Evolutionary conservation across 2,113 vertebrate species (phyloP), one percentile per base, ranked within the genome.

Genomic region (Leptosomus discolor): DNA sequence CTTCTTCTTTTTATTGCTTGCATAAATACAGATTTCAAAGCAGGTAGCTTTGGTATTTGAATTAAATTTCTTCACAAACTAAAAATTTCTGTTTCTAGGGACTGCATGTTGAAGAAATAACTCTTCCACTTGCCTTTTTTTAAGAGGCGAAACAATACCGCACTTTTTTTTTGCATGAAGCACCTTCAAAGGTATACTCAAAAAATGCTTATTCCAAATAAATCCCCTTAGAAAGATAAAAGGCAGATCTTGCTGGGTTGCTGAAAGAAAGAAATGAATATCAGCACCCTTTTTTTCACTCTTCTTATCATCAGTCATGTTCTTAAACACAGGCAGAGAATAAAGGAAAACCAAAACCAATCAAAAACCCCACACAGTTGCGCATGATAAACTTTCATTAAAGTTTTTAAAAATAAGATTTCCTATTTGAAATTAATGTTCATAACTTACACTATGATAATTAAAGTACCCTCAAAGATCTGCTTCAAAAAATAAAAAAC

Each of bases 371-470:
- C 15, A 5, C 48, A 74, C 4, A 67, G 53, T 61, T 91, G 34
- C 2, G 4, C 65, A 88, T 27, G n/a, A 75, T 70, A 95, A 97
- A 95, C 74, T 88, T 93, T 23, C 81, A 3, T 4, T 92, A 54
- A 60, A 83, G 36, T 71, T 97, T 95, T 74, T 71, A 64, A 92
- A 93, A 74, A 56, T 4, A 48, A 84, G 61, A 48, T 60, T 94
- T 95, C 43, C 9, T 93, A 61, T 90, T 91, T 97, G 67, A 92
- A 98, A 88, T 93, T 95, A 79, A 79, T 9, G 29, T 27, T 74
- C 68, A 50, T 57, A 86, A 92, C 63, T 85, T 82, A 81, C 53
- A 67, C 48, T 84, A 15, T 74, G 24, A 48, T 22, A 88, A 23
- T 45, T 37, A 53, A 76, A 94, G 34, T 41, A 84, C 34, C 36